Evolutionary conservation across 2,888 invertebrate species (phyloP).

Genomic region (Trileptium ribeirensis): DNA sequence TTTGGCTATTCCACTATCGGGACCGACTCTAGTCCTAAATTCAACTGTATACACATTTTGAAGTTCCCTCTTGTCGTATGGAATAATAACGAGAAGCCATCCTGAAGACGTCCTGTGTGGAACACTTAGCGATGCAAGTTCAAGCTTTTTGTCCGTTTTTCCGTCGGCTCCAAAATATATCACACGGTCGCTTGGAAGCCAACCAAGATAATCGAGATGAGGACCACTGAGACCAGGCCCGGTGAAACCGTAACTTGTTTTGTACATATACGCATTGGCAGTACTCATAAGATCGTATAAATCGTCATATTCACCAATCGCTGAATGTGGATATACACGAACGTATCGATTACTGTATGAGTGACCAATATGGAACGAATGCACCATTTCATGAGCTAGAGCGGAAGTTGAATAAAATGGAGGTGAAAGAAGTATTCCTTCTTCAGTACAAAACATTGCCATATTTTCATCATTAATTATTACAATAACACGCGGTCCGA

Average conservation of each 20-base stretch:
- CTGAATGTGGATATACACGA: constrained; percentile 44
- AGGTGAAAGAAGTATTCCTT: constrained; percentile 45
- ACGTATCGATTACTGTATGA: constrained; percentile 45
- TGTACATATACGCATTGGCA: constrained; percentile 44
- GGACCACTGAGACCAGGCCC: constrained; percentile 46
- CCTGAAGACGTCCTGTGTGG: constrained; percentile 29
- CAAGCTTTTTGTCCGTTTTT: not conserved
- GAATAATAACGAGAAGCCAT: constrained; percentile 42
- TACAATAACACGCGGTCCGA: constrained; percentile 40
- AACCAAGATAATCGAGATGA: constrained; percentile 47
- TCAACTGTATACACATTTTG: constrained; percentile 46
- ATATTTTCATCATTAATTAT: constrained; percentile 41
- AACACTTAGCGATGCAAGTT: not conserved
- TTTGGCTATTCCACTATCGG: not conserved
- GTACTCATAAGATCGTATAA: constrained; percentile 47
- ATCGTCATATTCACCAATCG: constrained; percentile 46
- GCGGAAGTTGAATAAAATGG: constrained; percentile 43
- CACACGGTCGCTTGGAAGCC: constrained; percentile 45
- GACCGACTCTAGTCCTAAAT: constrained; percentile 36
- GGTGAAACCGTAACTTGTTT: not conserved
- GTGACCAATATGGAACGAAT: constrained; percentile 47
- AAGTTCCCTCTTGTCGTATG: constrained; percentile 44
- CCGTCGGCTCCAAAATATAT: constrained; percentile 41
- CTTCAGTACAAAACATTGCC: constrained; percentile 36
- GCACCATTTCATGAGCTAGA: constrained; percentile 48